A percentile compares a stretch with the other conserved stretches of the same genome.
phyloP scores from a whole-genome alignment of 1,140 invertebrate species.

The Zaprionus nigranus region DNA sequence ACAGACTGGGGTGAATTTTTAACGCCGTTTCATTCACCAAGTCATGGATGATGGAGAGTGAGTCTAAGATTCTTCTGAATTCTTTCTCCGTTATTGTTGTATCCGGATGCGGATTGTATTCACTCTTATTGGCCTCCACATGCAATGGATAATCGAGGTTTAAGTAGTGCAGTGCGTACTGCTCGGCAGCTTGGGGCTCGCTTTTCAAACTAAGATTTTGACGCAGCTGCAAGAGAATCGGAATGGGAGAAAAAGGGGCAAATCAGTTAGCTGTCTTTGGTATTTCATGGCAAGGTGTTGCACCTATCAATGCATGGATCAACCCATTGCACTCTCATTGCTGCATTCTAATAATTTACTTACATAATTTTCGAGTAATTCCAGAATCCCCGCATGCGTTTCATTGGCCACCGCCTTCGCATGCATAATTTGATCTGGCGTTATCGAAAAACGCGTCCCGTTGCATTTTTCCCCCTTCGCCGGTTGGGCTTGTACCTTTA shows the following conservation, averaged over 20 bases:
- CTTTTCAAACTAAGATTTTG: accelerated
- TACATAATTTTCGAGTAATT: background rate
- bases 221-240: background rate
- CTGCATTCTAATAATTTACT: too few relatives aligned
- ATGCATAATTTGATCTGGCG: background rate
- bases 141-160: slow-evolving; percentile 43
- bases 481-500: background rate
- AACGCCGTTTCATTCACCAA: background rate
- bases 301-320: too few relatives aligned
- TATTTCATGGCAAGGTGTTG: too few relatives aligned
- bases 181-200: background rate
- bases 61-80: slow-evolving; percentile 27
- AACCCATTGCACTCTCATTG: too few relatives aligned
- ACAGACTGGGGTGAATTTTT: accelerated
- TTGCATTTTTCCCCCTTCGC: background rate
- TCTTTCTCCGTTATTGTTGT: background rate
- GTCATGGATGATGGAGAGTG: slow-evolving; percentile 26
- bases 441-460: background rate
- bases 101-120: background rate
- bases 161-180: background rate
- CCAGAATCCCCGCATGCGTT: background rate
- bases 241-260: background rate
- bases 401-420: too few relatives aligned
- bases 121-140: background rate
- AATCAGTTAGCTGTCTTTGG: too few relatives aligned